A percentile compares a stretch with the other conserved stretches of the same genome.
These are phyloP conservation scores for Galeopsomyia nigrocyanea DNA, from an alignment of 2,888 invertebrate genomes.

Conservation along the genomic window DNA sequence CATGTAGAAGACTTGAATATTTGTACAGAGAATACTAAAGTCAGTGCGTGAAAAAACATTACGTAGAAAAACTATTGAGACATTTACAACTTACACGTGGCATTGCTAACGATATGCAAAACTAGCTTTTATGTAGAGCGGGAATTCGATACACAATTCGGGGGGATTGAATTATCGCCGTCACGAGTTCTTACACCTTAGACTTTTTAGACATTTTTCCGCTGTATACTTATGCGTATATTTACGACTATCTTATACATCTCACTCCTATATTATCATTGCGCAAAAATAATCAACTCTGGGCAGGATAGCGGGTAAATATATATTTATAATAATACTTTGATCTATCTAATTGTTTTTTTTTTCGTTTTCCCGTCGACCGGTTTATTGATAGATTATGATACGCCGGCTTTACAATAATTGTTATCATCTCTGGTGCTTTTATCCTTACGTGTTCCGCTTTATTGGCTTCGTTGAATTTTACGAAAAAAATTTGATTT, in stretches of 20 bases:
- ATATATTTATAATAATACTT: constrained; percentile 29
- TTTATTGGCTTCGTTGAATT: constrained; percentile 7
- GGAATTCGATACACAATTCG: background rate
- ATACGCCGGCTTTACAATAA: background rate
- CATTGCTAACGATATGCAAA: constrained; percentile 53
- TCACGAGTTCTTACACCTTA: constrained; percentile 1
- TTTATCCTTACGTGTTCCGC: constrained; percentile 25
- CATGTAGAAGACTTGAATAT: background rate
- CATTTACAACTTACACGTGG: constrained; percentile 44
- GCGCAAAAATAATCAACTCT: constrained; percentile 46
- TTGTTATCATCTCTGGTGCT: constrained; percentile 4
- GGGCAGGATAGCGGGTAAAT: constrained; percentile 11
- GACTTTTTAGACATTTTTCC: constrained; percentile 14
- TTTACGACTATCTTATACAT: background rate
- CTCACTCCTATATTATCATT: constrained; percentile 4
- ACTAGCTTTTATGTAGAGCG: constrained; percentile 44
- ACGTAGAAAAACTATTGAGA: too few species aligned
- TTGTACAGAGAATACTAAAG: too few species aligned
- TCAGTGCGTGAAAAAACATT: too few species aligned
- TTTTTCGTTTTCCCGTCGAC: constrained; percentile 20
- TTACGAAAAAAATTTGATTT: constrained; percentile 1
- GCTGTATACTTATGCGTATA: background rate
- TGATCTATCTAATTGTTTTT: constrained; percentile 32
- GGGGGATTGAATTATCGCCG: constrained; percentile 3
- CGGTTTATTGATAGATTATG: constrained; percentile 5